These are phyloP conservation scores for Bos indicus DNA, from an alignment of 2,113 vertebrate genomes.

Conservation along the genomic window DNA sequence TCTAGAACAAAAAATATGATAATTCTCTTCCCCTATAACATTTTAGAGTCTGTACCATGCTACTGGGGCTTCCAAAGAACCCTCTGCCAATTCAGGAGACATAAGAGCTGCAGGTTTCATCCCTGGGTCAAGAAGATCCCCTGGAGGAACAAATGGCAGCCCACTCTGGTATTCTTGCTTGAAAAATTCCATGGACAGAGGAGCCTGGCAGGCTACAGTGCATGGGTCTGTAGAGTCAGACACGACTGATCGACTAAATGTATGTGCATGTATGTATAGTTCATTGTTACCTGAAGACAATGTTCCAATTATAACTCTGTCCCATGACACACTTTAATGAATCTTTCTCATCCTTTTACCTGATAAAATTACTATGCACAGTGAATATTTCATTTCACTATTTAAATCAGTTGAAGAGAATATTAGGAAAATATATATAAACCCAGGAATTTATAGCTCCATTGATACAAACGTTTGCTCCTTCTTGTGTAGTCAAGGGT, in stretches of 20 bases:
- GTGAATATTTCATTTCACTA: not conserved
- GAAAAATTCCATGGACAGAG: not conserved
- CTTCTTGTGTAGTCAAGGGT: not conserved
- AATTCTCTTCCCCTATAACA: not conserved
- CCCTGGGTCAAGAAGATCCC: not conserved
- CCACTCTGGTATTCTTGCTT: not conserved
- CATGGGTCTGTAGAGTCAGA: not conserved
- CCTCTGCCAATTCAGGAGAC: not conserved
- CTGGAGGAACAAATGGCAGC: not conserved
- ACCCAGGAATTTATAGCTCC: not conserved
- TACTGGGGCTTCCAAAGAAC: not conserved
- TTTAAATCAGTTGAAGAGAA: not conserved
- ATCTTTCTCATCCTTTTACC: not conserved
- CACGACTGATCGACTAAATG: not conserved
- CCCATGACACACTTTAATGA: rapidly evolving
- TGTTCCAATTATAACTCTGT: not conserved
- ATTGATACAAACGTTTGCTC: not conserved
- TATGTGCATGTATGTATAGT: not conserved
- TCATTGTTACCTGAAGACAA: not conserved
- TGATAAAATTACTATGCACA: not conserved
- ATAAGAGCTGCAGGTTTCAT: not conserved
- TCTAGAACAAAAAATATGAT: not conserved
- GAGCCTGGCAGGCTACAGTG: not conserved
- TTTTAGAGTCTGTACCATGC: not conserved
- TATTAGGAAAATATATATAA: not conserved